Conservation (phyloP, 37 sponge, comb jelly and placozoan species). For the Oopsacas minuta region DNA sequence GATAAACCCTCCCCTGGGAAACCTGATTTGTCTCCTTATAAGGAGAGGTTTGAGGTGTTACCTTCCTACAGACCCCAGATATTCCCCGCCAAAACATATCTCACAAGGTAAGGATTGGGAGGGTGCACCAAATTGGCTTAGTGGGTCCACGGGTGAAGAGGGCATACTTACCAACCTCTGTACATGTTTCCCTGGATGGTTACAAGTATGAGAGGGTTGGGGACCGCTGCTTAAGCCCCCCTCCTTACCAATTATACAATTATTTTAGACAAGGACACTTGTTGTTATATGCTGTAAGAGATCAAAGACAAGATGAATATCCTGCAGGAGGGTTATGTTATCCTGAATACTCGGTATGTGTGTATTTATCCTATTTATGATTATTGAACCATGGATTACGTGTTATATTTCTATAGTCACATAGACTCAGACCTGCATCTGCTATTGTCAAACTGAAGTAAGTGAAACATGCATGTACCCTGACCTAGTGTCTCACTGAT, state of each 20-base stretch:
- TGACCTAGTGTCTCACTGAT: too few relatives aligned
- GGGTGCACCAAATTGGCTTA: too few relatives aligned
- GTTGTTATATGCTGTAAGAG: background rate
- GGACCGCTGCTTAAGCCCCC: too few relatives aligned
- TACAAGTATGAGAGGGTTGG: too few relatives aligned
- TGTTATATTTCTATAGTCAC: background rate
- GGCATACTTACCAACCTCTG: too few relatives aligned
- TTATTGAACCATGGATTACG: background rate
- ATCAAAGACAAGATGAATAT: background rate
- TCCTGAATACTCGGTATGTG: too few relatives aligned
- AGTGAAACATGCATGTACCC: too few relatives aligned
- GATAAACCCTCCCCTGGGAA: background rate
- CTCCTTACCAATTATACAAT: too few relatives aligned
- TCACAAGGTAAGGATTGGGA: background rate
- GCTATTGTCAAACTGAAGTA: background rate
- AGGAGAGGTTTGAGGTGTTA: background rate
- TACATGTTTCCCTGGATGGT: too few relatives aligned
- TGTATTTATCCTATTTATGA: too few relatives aligned
- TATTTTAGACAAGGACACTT: background rate
- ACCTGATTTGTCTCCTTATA: constrained; percentile 7
- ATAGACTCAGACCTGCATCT: background rate
- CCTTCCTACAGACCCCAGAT: constrained; percentile 10
- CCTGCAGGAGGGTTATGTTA: too few relatives aligned
- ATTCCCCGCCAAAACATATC: background rate
- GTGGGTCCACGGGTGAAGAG: too few relatives aligned